Percentiles rank a stretch among this genome's conserved stretches.
Evolutionary conservation across 2,888 invertebrate genomes (phyloP).

Genomic region (Noctua pronuba): DNA sequence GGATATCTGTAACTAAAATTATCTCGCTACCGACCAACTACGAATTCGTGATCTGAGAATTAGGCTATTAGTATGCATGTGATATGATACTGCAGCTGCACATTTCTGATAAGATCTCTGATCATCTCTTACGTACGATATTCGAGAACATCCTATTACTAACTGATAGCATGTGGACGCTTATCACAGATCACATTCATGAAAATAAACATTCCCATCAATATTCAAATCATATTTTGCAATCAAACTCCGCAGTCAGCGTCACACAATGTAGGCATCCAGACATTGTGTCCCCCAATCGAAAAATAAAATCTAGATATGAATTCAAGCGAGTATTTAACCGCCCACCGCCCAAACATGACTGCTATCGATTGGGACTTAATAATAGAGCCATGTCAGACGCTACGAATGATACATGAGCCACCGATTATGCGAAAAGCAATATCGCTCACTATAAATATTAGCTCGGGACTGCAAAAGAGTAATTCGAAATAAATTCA

Average conservation of each 20-base stretch:
- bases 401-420: constrained; percentile 59
- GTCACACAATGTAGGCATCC: constrained; percentile 32
- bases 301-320: constrained; percentile 59
- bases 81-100: constrained; percentile 28
- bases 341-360: constrained; percentile 47
- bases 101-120: constrained; percentile 24
- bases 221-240: constrained; percentile 51
- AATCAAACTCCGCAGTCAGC: constrained; percentile 37
- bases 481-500: constrained; percentile 61
- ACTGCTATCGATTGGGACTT: constrained; percentile 64
- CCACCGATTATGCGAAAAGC: constrained; percentile 61
- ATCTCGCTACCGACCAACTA: neutral
- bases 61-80: constrained; percentile 17
- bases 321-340: constrained; percentile 56
- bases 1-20: constrained; percentile 15
- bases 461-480: constrained; percentile 55
- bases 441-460: constrained; percentile 60
- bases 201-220: constrained; percentile 9
- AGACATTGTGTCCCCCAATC: constrained; percentile 29
- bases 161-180: neutral
- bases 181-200: neutral
- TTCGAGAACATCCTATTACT: constrained; percentile 24
- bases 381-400: constrained; percentile 65
- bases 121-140: constrained; percentile 18
- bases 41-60: constrained; percentile 6